Conservation (phyloP, 2,113 vertebrate genomes). For the Periophthalmodon schlosseri region DNA sequence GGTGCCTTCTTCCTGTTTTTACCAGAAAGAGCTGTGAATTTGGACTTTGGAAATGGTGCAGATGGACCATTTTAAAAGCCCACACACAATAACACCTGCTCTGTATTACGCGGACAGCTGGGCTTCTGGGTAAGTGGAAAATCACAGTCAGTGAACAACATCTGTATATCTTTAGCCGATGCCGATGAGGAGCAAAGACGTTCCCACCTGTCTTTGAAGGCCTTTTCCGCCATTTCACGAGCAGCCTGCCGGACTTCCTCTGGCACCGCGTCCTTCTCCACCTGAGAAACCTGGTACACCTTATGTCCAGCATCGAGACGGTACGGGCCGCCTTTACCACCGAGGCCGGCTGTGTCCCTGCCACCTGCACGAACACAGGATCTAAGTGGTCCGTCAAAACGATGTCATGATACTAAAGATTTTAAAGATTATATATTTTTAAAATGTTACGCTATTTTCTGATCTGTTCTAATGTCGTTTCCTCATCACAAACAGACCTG, state of each 20-base stretch:
- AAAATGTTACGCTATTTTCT: too few species aligned
- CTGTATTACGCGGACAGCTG: slow-evolving; percentile 24
- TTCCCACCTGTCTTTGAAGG: slow-evolving; percentile 87
- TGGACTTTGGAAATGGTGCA: background rate
- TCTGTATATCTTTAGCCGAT: background rate
- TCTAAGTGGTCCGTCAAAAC: too few species aligned
- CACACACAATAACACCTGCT: slow-evolving; percentile 29
- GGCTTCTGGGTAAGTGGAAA: slow-evolving; percentile 6
- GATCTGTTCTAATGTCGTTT: too few species aligned
- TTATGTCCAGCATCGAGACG: slow-evolving; percentile 90
- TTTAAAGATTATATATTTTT: too few species aligned
- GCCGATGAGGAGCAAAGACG: background rate
- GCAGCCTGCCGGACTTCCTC: slow-evolving; percentile 90
- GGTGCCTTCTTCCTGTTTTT: slow-evolving; percentile 14
- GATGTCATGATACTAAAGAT: too few species aligned
- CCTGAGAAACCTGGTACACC: slow-evolving; percentile 91
- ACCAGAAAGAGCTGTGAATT: slow-evolving; percentile 8
- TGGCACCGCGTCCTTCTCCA: slow-evolving; percentile 91
- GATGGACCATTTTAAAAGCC: background rate
- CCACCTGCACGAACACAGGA: slow-evolving; percentile 78
- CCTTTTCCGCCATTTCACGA: slow-evolving; percentile 90
- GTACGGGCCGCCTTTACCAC: slow-evolving; percentile 94
- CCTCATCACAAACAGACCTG: too few species aligned
- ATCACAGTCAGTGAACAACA: slow-evolving; percentile 3
- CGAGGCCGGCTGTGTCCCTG: slow-evolving; percentile 93